Base-by-base conservation (phyloP, 2,888 invertebrate genomes). In the Melikaiella ostensackeni region DNA sequence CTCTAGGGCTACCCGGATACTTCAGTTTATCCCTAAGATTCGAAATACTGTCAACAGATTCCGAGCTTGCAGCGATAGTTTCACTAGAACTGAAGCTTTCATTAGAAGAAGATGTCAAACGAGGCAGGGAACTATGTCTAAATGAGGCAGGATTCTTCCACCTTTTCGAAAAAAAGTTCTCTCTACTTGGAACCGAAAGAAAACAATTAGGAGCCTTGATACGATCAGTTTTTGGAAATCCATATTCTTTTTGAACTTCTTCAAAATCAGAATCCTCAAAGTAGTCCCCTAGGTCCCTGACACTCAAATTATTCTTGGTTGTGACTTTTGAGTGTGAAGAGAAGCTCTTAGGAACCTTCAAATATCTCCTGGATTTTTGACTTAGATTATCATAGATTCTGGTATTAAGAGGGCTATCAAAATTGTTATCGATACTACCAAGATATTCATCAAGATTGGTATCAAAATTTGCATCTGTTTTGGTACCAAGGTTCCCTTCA, bases 1-100 rank as follows among this genome's bases (percentile, higher is more conserved):
- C 86, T 76, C 89, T 86, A 33, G 89, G 89, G 79, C 88, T 89
- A 9, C 86, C 85, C 6, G 87, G 84, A 79, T 87, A 87, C 78
- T 82, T 87, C 73, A 86, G 77, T 81, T 86, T 88, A 55, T 86
- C 83, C 75, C 84, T 83, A 3, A 80, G 76, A 66, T 79, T 81
- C 11, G 79, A 66, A 9, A 78, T 77, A 9, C 80, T 79, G 19
- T 84, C 83, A 61, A 82, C 80, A 59, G 84, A 84, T 76, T 84
- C 83, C 61, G 81, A 77, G 75, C 79, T 84, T 27, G 79, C 80
- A 27, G 70, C 50, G 33, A 70, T 50, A 11, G 70, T 70, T 70
- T 50, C 70, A 70, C 50, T 70, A 8, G 70, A 70, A 50, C 50
- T 70, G 30, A 70, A 33, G n/a, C 50, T 70, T 11, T 70, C 70